A percentile compares a stretch with the other conserved stretches of the same genome.
Conservation (phyloP, 2,888 invertebrate species). For the Protophormia terraenovae region DNA sequence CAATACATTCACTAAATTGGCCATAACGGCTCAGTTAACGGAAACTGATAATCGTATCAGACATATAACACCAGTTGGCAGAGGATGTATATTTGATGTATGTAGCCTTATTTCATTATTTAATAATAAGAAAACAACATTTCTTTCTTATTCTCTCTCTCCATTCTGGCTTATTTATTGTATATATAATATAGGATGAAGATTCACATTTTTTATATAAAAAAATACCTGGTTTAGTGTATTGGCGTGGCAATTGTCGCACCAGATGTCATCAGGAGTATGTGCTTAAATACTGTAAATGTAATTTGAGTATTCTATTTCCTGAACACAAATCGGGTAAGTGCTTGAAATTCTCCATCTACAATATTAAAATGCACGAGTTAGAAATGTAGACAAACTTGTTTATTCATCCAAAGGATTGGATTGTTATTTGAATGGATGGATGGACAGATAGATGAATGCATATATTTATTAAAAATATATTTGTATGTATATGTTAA, state of each 20-base stretch:
- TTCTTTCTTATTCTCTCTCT: background rate
- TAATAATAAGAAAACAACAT: background rate
- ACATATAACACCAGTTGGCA: slow-evolving; percentile 68
- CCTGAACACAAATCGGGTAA: slow-evolving; percentile 71
- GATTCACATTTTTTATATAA: slow-evolving; percentile 71
- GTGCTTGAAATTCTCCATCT: background rate
- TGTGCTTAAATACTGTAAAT: slow-evolving; percentile 74
- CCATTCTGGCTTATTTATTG: background rate
- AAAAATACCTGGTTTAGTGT: slow-evolving; percentile 76
- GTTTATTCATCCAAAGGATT: background rate
- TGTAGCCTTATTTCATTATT: slow-evolving; percentile 4
- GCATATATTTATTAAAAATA: background rate
- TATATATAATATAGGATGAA: slow-evolving; percentile 72
- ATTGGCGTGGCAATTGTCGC: slow-evolving; percentile 78
- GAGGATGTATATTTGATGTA: slow-evolving; percentile 76
- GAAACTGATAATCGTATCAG: slow-evolving; percentile 71
- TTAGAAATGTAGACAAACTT: background rate
- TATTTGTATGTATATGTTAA: too few relatives aligned
- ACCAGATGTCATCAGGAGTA: slow-evolving; percentile 78
- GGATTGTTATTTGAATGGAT: too few relatives aligned
- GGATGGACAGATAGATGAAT: background rate
- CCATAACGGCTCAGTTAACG: slow-evolving; percentile 74
- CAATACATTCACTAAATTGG: slow-evolving; percentile 72
- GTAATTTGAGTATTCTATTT: slow-evolving; percentile 76
- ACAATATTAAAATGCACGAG: background rate